Conservation (phyloP, 2,888 invertebrate genomes). For the Dyspetes luteomarginatus region DNA sequence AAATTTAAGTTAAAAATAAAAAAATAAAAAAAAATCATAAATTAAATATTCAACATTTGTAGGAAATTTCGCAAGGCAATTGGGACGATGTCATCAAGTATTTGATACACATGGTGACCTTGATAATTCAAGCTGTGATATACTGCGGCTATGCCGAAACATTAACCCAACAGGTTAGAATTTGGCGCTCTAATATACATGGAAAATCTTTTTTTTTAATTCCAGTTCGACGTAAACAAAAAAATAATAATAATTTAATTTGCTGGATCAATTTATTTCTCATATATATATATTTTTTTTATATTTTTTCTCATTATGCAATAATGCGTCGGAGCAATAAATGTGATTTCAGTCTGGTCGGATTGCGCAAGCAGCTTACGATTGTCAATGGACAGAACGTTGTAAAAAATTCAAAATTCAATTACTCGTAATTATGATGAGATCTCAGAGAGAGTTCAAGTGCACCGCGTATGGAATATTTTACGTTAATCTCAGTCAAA, state of each 20-base stretch:
- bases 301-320: too few relatives aligned
- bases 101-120: conserved; percentile 61
- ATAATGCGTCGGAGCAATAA: too few relatives aligned
- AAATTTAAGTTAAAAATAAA: too few relatives aligned
- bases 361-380: conserved; percentile 61
- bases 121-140: conserved; percentile 64
- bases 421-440: conserved; percentile 63
- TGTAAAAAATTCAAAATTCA: conserved; percentile 57
- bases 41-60: background rate
- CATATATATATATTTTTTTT: too few relatives aligned
- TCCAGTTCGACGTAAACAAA: too few relatives aligned
- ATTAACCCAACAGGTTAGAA: conserved; percentile 65
- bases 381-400: conserved; percentile 63
- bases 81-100: conserved; percentile 60
- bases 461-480: conserved; percentile 67
- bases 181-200: too few relatives aligned
- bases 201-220: too few relatives aligned
- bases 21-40: too few relatives aligned
- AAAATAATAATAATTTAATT: too few relatives aligned
- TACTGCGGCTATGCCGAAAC: conserved; percentile 67
- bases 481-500: conserved; percentile 62
- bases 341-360: conserved; percentile 52
- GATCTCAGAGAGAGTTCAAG: conserved; percentile 61
- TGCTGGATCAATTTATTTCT: too few relatives aligned
- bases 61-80: conserved; percentile 53